Evolutionary conservation across 2,797 vertebrate species (phyloP).

Genomic region (Bradypus variegatus): DNA sequence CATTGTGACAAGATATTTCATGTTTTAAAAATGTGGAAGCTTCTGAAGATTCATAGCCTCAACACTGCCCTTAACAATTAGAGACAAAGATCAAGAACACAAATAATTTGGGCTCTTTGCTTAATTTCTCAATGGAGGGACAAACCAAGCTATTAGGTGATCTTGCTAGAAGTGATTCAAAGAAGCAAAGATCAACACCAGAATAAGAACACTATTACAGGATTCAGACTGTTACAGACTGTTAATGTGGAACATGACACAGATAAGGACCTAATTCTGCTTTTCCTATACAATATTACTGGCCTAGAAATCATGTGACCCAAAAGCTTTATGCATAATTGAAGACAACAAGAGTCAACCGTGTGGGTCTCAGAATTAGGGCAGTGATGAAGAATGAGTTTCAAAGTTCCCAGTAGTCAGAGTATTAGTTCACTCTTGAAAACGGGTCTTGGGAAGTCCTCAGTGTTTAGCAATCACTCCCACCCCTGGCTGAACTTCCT

Average conservation of each 20-base stretch:
- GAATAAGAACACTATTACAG: neutral
- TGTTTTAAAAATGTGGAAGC: constrained; percentile 26
- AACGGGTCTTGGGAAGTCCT: constrained; percentile 26
- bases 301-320: neutral
- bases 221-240: neutral
- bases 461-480: constrained; percentile 48
- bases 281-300: neutral
- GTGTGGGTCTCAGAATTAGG: neutral
- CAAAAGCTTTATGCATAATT: neutral
- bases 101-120: neutral
- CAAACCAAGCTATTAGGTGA: neutral
- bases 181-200: neutral
- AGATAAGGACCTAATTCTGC: neutral
- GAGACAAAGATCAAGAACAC: constrained; percentile 11
- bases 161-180: neutral
- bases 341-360: constrained; percentile 1
- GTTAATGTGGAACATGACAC: neutral
- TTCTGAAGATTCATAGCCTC: neutral
- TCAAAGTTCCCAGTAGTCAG: constrained; percentile 27
- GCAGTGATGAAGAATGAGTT: neutral
- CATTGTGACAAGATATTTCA: neutral
- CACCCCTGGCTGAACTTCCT: constrained; percentile 67
- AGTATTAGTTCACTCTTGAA: constrained; percentile 38
- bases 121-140: neutral
- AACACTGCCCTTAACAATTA: neutral